Base-by-base conservation (phyloP, 2,888 invertebrate species). In the Cybosia mesomella region DNA sequence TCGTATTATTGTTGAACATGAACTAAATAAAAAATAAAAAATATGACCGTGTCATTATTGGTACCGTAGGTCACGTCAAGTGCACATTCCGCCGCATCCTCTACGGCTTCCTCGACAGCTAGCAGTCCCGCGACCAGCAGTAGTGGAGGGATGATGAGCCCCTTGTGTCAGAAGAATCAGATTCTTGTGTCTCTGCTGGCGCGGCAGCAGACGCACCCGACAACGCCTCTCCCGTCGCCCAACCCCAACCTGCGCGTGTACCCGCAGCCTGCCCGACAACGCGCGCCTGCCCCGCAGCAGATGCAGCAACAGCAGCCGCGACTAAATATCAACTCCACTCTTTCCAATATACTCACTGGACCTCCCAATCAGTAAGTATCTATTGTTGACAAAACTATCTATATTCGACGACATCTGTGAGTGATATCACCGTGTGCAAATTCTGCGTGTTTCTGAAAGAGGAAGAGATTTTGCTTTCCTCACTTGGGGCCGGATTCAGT, bases 151-250 rank as follows among this genome's bases (percentile, higher is more conserved):
- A 95, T 93, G 89, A 97, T 93, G 89, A 97, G 97, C 81, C 96
- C 96, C 77, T 94, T 98, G 64, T 97, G 97, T 91, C 97, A 97
- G 90, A 97, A 96, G 87, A 98, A 98, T 89, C 97, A 97, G 89
- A 98, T 98, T 96, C 95, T 98, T 79, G 98, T 98, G 54, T 97
- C 97, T 58, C 91, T 98, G 81, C 92, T 98, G 85, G 98, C 97
- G 66, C 97, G 97, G 87, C 97, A 97, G 81, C 96, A 97, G 75
- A 95, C 96, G 34, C 93, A 95, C 77, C 96, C 96, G 57, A 96
- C 97, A 34, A 96, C 96, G 62, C 96, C 96, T 71, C 95, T 97
- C 83, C 96, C 96, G 75, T 95, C 96, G 76, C 96, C 97, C 74
- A 97, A 96, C 79, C 97, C 98, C 57, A 97, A 97, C 89, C 79